Evolutionary conservation across 1,140 invertebrate species (phyloP).

Genomic region (Drosophila sp.): DNA sequence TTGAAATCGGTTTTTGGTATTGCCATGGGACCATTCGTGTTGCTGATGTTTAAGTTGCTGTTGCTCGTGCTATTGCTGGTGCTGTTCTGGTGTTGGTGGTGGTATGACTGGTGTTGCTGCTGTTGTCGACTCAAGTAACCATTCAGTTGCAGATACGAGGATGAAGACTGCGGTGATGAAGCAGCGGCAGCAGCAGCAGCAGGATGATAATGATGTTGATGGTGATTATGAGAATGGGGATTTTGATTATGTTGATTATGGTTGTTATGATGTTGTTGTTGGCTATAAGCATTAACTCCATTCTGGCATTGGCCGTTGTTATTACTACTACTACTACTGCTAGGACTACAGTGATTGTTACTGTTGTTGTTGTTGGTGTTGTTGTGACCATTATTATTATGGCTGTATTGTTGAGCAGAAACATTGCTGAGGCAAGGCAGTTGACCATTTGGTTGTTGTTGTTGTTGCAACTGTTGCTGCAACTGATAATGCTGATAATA

Average conservation of each 20-base stretch:
- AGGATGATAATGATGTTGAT: not conserved
- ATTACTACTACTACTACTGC: slow-evolving; percentile 2
- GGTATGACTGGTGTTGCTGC: not conserved
- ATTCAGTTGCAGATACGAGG: not conserved
- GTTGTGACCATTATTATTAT: slow-evolving; percentile 18
- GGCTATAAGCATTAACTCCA: slow-evolving; percentile 1
- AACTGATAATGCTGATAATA: slow-evolving; percentile 47
- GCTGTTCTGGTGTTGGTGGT: slow-evolving; percentile 15
- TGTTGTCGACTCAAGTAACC: not conserved
- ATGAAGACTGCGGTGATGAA: not conserved
- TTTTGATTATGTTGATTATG: slow-evolving; percentile 21
- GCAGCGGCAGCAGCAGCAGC: not conserved
- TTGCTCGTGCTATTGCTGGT: slow-evolving; percentile 30
- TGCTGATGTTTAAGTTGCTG: slow-evolving; percentile 19
- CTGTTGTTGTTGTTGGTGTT: slow-evolving; percentile 31
- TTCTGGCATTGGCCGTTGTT: not conserved
- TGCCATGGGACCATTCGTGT: not conserved
- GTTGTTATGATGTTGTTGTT: not conserved
- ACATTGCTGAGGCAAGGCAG: slow-evolving; percentile 26
- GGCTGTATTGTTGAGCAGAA: slow-evolving; percentile 30
- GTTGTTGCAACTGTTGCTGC: slow-evolving; percentile 38
- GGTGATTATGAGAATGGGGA: slow-evolving; percentile 9
- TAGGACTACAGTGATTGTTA: slow-evolving; percentile 7
- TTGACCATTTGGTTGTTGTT: slow-evolving; percentile 26
- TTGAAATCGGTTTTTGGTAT: slow-evolving; percentile 15